Conservation (phyloP, 2,797 vertebrate genomes). For the Centropyge bicolor region DNA sequence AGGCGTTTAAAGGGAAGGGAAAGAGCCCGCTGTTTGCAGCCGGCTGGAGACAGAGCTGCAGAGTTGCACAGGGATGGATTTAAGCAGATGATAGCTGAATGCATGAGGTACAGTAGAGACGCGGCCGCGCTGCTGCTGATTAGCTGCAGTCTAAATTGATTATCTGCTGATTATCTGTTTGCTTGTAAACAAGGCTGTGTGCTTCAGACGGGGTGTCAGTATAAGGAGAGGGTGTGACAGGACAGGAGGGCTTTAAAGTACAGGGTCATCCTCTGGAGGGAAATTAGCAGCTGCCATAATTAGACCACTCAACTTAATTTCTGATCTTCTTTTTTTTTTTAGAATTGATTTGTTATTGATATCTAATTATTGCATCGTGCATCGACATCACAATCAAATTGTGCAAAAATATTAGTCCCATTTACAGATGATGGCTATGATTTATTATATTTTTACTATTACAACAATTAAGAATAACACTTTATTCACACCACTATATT, state of each 20-base stretch:
- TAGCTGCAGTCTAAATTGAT: slow-evolving; percentile 20
- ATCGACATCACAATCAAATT: background rate
- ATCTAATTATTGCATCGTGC: background rate
- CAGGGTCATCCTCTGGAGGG: slow-evolving; percentile 2
- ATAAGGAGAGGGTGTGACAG: background rate
- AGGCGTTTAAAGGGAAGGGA: slow-evolving; percentile 47
- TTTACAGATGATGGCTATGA: background rate
- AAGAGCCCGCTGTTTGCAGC: slow-evolving; percentile 59
- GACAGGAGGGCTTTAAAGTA: background rate
- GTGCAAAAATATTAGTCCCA: background rate
- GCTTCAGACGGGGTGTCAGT: background rate
- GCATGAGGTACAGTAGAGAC: slow-evolving; percentile 79
- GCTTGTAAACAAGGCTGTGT: slow-evolving; percentile 20
- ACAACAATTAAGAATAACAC: background rate
- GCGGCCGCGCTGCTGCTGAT: slow-evolving; percentile 27
- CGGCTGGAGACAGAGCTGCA: slow-evolving; percentile 53
- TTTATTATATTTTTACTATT: background rate
- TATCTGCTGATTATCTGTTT: slow-evolving; percentile 40
- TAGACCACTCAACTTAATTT: background rate
- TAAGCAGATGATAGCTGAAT: slow-evolving; percentile 76
- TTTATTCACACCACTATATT: background rate
- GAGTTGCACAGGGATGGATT: slow-evolving; percentile 74
- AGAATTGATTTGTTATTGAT: background rate
- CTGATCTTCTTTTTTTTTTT: background rate
- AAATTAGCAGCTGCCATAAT: slow-evolving; percentile 15